Evolutionary conservation across 1,140 invertebrate genomes (phyloP).

Genomic region (Ephestia elutella): DNA sequence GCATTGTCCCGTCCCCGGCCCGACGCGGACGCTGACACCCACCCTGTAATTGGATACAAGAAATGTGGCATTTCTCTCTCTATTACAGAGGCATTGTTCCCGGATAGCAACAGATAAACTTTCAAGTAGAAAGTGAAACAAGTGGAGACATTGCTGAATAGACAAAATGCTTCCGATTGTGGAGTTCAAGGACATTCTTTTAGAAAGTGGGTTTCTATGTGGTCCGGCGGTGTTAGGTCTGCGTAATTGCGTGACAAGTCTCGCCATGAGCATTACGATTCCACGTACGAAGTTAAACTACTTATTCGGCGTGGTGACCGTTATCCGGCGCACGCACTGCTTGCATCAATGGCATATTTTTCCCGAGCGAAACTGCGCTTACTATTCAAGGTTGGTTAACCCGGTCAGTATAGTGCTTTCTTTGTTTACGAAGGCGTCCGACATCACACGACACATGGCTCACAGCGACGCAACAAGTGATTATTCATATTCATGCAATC

Average conservation of each 20-base stretch:
- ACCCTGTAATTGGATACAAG: constrained; percentile 34
- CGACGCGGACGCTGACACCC: constrained; percentile 27
- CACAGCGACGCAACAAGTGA: not conserved
- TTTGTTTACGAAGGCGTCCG: constrained; percentile 48
- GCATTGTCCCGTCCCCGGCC: constrained; percentile 32
- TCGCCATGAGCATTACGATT: constrained; percentile 63
- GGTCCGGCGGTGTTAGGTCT: constrained; percentile 40
- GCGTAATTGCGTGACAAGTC: constrained; percentile 58
- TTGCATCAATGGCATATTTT: constrained; percentile 72
- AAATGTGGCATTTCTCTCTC: constrained; percentile 13
- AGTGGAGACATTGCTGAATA: not conserved
- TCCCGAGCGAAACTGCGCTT: constrained; percentile 63
- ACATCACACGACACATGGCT: constrained; percentile 20
- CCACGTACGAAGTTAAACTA: constrained; percentile 64
- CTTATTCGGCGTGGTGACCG: constrained; percentile 68
- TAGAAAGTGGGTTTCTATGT: constrained; percentile 51
- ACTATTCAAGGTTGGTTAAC: constrained; percentile 71
- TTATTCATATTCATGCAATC: not conserved
- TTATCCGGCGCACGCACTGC: constrained; percentile 64
- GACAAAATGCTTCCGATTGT: constrained; percentile 7
- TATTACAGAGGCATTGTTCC: constrained; percentile 8
- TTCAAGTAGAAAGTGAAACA: constrained; percentile 14
- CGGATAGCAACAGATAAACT: constrained; percentile 1
- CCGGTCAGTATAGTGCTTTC: constrained; percentile 66
- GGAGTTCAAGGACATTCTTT: constrained; percentile 48